These are phyloP conservation scores for Lycophotia porphyrea DNA, from an alignment of 2,888 invertebrate genomes.

Conservation along the genomic window DNA sequence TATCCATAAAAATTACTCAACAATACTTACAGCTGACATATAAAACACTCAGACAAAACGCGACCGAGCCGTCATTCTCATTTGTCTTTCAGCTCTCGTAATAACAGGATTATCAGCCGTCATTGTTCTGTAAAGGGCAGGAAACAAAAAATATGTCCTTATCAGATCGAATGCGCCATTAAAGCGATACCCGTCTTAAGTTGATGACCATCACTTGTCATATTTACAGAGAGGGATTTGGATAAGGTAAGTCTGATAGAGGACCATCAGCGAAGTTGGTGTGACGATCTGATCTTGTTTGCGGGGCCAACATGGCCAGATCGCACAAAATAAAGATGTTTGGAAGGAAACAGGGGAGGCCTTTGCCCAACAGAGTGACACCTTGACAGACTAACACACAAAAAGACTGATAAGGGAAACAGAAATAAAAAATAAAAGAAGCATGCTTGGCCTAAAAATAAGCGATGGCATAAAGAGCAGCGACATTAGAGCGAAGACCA, in stretches of 20 bases:
- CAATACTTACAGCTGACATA: constrained; percentile 24
- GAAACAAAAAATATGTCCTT: constrained; percentile 72
- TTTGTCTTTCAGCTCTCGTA: constrained; percentile 55
- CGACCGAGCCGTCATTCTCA: constrained; percentile 43
- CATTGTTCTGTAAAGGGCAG: constrained; percentile 76
- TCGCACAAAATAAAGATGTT: too few relatives aligned
- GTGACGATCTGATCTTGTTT: too few relatives aligned
- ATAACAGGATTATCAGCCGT: constrained; percentile 69
- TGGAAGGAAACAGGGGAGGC: too few relatives aligned
- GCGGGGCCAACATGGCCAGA: too few relatives aligned
- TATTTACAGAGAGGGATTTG: constrained; percentile 67
- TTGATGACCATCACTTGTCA: constrained; percentile 81
- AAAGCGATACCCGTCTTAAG: constrained; percentile 76
- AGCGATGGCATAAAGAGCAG: too few relatives aligned
- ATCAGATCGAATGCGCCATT: constrained; percentile 79
- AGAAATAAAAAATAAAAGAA: too few relatives aligned
- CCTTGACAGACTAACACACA: too few relatives aligned
- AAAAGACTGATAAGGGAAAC: too few relatives aligned
- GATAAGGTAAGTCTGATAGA: background rate
- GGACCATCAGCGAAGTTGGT: too few relatives aligned
- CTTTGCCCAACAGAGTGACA: too few relatives aligned
- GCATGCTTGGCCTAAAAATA: too few relatives aligned
- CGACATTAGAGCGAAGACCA: too few relatives aligned
- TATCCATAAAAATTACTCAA: constrained; percentile 51
- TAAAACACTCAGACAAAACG: constrained; percentile 31